A percentile compares a stretch with the other conserved stretches of the same genome.
Conservation (phyloP, 1,140 invertebrate species). For the Linepithema humile region DNA sequence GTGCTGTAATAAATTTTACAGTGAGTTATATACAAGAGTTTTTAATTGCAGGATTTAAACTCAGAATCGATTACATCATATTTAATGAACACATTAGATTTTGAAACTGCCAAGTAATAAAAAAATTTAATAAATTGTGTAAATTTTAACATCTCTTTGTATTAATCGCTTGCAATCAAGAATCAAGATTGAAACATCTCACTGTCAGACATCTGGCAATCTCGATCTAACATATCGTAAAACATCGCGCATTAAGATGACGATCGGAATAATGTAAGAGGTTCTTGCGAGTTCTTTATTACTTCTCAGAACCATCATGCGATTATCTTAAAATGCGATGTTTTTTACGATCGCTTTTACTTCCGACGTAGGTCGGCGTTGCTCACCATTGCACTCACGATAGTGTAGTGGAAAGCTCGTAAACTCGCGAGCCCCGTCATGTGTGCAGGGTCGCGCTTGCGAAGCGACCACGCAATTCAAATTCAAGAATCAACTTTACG, state of each 20-base stretch:
- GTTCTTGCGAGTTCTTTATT: conserved; percentile 1
- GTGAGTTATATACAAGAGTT: too few species aligned
- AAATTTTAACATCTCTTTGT: background rate
- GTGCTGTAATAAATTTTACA: too few species aligned
- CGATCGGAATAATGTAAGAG: background rate
- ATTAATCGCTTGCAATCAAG: background rate
- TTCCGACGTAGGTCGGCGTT: conserved; percentile 22
- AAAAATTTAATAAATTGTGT: background rate
- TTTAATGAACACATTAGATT: background rate
- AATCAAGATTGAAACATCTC: background rate
- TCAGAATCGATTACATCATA: background rate
- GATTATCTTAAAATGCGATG: conserved; percentile 41
- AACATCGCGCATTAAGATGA: background rate
- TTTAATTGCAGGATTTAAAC: background rate
- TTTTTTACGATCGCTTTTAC: conserved; percentile 48
- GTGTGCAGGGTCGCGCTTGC: background rate
- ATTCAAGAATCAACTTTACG: conserved; percentile 66
- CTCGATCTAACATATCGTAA: background rate
- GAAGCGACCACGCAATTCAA: conserved; percentile 35
- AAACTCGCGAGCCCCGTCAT: conserved; percentile 11
- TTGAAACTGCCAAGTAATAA: background rate
- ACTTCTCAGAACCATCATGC: background rate
- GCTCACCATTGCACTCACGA: background rate
- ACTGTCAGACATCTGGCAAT: background rate
- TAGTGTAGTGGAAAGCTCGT: conserved; percentile 15